Conservation (phyloP, 2,113 vertebrate genomes). For the Percina caprodes region DNA sequence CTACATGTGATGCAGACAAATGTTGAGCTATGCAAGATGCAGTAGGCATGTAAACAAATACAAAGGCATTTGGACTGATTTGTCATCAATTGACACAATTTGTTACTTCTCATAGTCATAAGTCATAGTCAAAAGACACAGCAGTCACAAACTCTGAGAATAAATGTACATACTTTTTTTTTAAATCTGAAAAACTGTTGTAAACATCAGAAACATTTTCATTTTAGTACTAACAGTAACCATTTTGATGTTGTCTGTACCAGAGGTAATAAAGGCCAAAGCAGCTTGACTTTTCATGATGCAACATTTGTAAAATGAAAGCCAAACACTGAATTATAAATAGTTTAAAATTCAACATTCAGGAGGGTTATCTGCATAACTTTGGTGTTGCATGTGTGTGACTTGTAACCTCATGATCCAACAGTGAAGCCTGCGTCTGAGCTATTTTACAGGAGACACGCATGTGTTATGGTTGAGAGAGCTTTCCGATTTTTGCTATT, state of each 20-base stretch:
- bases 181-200: neutral
- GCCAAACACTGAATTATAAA: neutral
- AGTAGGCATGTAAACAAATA: neutral
- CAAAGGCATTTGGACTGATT: neutral
- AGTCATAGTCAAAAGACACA: neutral
- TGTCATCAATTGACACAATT: neutral
- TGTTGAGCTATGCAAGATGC: neutral
- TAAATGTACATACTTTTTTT: neutral
- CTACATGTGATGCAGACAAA: constrained; percentile 1
- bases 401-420: neutral
- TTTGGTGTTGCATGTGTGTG: neutral
- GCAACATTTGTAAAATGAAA: neutral
- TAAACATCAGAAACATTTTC: neutral
- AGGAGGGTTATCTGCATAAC: neutral
- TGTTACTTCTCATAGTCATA: neutral
- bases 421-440: neutral
- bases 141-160: neutral
- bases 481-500: no score
- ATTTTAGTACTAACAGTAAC: neutral
- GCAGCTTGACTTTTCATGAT: neutral
- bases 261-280: neutral
- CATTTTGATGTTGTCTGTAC: neutral
- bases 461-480: no score
- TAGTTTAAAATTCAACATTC: neutral
- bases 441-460: neutral